Evolutionary conservation across 2,888 invertebrate genomes (phyloP).

Genomic region (Hymenopus coronatus): DNA sequence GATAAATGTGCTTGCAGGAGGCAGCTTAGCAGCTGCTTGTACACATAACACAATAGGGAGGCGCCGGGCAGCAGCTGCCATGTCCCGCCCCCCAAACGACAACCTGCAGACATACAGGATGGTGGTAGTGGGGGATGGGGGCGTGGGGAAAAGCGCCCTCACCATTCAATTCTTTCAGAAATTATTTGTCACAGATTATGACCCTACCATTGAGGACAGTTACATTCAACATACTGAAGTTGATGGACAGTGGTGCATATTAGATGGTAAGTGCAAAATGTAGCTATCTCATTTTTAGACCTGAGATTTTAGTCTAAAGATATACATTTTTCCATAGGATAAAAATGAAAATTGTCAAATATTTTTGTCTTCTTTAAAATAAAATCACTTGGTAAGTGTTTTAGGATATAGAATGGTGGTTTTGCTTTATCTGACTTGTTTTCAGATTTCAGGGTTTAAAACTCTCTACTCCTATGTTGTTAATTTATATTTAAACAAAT

Average conservation of each 20-base stretch:
- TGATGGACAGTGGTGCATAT: constrained; percentile 86
- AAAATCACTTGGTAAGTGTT: no score
- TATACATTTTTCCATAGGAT: no score
- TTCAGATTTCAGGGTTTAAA: no score
- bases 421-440: no score
- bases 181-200: constrained; percentile 90
- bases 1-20: not conserved
- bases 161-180: constrained; percentile 97
- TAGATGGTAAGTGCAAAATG: constrained; percentile 66
- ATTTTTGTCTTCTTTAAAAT: no score
- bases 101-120: constrained; percentile 67
- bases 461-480: no score
- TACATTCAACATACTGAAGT: constrained; percentile 93
- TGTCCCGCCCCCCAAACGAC: constrained; percentile 70
- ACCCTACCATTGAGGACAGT: constrained; percentile 94
- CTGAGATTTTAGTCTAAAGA: no score
- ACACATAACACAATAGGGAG: constrained; percentile 30
- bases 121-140: constrained; percentile 92
- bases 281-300: no score
- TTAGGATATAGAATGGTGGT: no score
- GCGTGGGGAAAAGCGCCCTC: constrained; percentile 92
- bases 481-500: no score
- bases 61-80: constrained; percentile 40
- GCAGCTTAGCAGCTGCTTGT: constrained; percentile 18
- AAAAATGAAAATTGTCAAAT: no score